Evolutionary conservation across 2,888 invertebrate species (phyloP).

Genomic region (Andrena hattorfiana): DNA sequence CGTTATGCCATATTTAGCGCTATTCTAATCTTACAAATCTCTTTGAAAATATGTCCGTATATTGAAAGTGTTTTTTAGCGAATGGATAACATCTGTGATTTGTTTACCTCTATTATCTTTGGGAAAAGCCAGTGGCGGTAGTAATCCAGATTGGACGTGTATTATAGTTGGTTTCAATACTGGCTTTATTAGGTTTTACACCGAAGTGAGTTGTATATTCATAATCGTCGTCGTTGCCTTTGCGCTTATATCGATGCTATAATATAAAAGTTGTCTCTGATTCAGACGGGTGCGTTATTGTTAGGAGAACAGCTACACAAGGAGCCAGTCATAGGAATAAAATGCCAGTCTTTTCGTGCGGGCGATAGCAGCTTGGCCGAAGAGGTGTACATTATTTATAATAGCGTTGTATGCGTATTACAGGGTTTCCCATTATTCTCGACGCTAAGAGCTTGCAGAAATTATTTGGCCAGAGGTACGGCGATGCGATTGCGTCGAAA

Average conservation of each 20-base stretch:
- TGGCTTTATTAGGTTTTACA: constrained; percentile 95
- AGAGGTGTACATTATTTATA: constrained; percentile 92
- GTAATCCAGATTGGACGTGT: constrained; percentile 97
- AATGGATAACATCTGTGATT: constrained; percentile 85
- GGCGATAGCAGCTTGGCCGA: constrained; percentile 86
- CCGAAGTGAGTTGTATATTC: constrained; percentile 87
- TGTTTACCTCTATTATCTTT: constrained; percentile 86
- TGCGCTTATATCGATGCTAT: not conserved
- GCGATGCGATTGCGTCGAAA: not conserved
- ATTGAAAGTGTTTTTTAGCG: constrained; percentile 80
- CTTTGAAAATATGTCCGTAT: constrained; percentile 53
- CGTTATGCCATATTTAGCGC: not conserved
- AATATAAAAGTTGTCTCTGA: constrained; percentile 47
- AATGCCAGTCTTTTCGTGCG: constrained; percentile 89
- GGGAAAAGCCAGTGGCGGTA: constrained; percentile 86
- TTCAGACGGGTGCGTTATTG: constrained; percentile 91
- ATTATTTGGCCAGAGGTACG: constrained; percentile 92
- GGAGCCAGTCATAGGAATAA: constrained; percentile 91
- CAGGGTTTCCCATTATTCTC: constrained; percentile 93
- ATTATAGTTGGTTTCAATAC: constrained; percentile 94
- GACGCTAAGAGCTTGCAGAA: constrained; percentile 91
- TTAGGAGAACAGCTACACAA: constrained; percentile 94
- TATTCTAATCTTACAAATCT: constrained; percentile 38
- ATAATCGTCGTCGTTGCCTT: not conserved
- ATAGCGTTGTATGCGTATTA: constrained; percentile 90